Conservation (phyloP, 2,888 invertebrate genomes). For the Mongoloraphidia duomilia region DNA sequence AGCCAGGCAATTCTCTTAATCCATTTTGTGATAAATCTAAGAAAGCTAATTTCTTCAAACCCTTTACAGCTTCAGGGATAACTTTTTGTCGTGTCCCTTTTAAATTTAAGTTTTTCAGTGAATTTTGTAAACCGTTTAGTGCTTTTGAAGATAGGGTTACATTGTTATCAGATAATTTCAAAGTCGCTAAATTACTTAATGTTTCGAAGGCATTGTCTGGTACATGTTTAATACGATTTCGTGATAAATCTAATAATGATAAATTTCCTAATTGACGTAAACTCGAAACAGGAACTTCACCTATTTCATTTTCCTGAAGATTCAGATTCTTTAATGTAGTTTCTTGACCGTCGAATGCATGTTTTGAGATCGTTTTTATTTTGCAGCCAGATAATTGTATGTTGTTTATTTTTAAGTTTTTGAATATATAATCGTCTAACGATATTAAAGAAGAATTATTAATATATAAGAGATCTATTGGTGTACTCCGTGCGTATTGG, state of each 20-base stretch:
- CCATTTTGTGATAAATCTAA: conserved; percentile 82
- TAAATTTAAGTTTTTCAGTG: conserved; percentile 75
- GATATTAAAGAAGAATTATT: conserved; percentile 70
- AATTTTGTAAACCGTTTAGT: conserved; percentile 64
- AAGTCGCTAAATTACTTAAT: conserved; percentile 56
- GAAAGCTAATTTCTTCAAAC: conserved; percentile 67
- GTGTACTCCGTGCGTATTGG: conserved; percentile 47
- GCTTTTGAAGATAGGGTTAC: conserved; percentile 55
- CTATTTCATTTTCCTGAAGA: conserved; percentile 68
- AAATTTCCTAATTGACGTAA: conserved; percentile 52
- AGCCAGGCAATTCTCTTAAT: conserved; percentile 63
- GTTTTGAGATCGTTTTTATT: conserved; percentile 51
- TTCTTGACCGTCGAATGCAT: conserved; percentile 76
- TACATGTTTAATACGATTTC: conserved; percentile 59
- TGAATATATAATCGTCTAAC: conserved; percentile 52
- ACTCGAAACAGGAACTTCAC: conserved; percentile 61
- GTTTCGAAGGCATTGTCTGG: conserved; percentile 63
- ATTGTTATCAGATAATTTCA: conserved; percentile 80
- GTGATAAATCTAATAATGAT: conserved; percentile 69
- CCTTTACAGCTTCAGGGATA: conserved; percentile 65
- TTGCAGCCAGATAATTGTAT: conserved; percentile 74
- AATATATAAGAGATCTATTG: conserved; percentile 72
- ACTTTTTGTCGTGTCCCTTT: conserved; percentile 72
- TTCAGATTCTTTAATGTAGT: conserved; percentile 66
- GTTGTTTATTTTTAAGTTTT: conserved; percentile 59